A percentile compares a stretch with the other conserved stretches of the same genome.
Conservation (phyloP, 2,888 invertebrate species). For the Neocrepidodera transversa region DNA sequence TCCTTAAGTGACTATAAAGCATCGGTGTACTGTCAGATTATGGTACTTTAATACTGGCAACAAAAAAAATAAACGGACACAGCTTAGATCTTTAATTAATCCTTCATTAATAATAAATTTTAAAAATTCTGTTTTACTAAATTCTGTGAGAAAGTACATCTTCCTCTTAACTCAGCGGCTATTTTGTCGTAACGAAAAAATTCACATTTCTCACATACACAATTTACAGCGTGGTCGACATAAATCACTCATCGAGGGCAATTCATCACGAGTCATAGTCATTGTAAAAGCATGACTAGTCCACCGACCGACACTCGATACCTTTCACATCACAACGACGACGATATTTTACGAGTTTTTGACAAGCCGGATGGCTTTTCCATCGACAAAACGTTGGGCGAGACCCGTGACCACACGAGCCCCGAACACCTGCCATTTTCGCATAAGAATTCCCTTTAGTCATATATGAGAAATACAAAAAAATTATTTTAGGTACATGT, state of each 20-base stretch:
- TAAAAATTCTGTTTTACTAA: no score
- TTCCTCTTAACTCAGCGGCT: no score
- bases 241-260: conserved; percentile 61
- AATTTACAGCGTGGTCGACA: conserved; percentile 60
- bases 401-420: conserved; percentile 33
- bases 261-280: conserved; percentile 63
- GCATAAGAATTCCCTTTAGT: background rate
- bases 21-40: conserved; percentile 45
- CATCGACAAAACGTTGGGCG: conserved; percentile 50
- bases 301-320: conserved; percentile 38
- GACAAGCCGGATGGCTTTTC: conserved; percentile 70
- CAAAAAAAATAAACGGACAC: no score
- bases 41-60: conserved; percentile 40
- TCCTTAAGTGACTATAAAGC: conserved; percentile 51
- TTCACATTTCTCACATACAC: no score
- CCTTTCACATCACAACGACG: conserved; percentile 63
- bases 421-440: background rate
- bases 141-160: no score
- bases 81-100: no score
- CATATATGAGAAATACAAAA: no score
- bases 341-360: conserved; percentile 75
- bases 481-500: no score
- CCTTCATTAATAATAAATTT: no score
- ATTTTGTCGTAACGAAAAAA: no score
- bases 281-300: conserved; percentile 50